These are phyloP conservation scores for Pundamilia nyererei DNA, from an alignment of 2,113 vertebrate species.

Conservation along the genomic window DNA sequence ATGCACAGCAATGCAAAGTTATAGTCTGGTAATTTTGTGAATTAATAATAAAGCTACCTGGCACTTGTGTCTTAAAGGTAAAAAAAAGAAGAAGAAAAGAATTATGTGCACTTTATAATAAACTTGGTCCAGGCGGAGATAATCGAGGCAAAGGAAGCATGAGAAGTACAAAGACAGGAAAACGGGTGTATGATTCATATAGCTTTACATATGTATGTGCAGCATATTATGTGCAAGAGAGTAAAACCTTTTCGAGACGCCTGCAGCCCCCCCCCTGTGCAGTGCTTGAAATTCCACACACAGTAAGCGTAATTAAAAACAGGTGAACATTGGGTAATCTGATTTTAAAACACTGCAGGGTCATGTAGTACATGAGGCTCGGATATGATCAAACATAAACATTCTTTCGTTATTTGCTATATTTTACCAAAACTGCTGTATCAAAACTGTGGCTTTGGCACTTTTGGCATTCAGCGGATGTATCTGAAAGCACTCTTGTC, in stretches of 20 bases:
- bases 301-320: conserved; percentile 41
- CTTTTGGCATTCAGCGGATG: neutral
- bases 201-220: neutral
- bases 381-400: conserved; percentile 24
- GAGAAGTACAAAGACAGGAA: neutral
- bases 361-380: conserved; percentile 4
- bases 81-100: neutral
- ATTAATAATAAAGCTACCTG: conserved; percentile 45
- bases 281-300: conserved; percentile 23
- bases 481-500: neutral
- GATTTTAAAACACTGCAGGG: conserved; percentile 2
- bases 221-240: neutral
- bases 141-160: neutral
- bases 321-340: conserved; percentile 22
- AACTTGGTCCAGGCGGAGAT: neutral
- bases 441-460: conserved; percentile 8
- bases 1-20: conserved; percentile 42
- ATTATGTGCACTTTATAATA: neutral
- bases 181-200: neutral
- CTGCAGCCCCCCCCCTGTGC: neutral
- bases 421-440: neutral
- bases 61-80: conserved; percentile 4
- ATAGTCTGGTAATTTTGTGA: conserved; percentile 30
- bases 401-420: conserved; percentile 44
- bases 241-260: neutral